Evolutionary conservation across 92 coral and sea anemone species (phyloP).

Genomic region (Virgularia gustaviana): DNA sequence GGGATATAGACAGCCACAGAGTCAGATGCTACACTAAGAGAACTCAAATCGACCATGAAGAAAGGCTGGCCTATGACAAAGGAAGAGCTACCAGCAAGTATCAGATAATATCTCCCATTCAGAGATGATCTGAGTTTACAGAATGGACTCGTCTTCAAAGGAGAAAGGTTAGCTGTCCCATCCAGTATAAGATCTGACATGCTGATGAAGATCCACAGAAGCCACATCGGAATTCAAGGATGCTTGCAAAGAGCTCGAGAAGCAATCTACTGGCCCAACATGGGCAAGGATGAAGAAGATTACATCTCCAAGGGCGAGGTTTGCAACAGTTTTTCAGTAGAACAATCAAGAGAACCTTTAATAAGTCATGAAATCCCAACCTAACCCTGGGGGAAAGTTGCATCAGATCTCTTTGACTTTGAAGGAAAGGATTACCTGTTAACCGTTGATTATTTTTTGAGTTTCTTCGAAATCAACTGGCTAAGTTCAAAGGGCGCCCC

Average conservation of each 20-base stretch:
- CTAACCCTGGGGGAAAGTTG: slow-evolving; percentile 56
- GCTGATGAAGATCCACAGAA: slow-evolving; percentile 44
- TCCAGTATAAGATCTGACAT: slow-evolving; percentile 28
- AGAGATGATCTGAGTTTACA: slow-evolving; percentile 47
- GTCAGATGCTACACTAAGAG: slow-evolving; percentile 10
- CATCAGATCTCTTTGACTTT: slow-evolving; percentile 51
- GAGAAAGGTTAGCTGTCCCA: slow-evolving; percentile 54
- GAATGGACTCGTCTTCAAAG: slow-evolving; percentile 49
- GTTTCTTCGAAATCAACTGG: slow-evolving; percentile 52
- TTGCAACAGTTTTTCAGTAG: slow-evolving; percentile 47
- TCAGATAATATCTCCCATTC: slow-evolving; percentile 27
- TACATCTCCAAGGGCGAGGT: slow-evolving; percentile 46
- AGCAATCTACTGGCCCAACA: slow-evolving; percentile 55
- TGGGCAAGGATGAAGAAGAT: slow-evolving; percentile 52
- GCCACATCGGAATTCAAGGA: slow-evolving; percentile 58
- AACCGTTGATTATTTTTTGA: slow-evolving; percentile 56
- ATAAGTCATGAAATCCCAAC: slow-evolving; percentile 55
- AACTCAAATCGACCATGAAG: slow-evolving; percentile 8
- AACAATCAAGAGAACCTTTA: slow-evolving; percentile 37
- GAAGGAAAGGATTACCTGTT: slow-evolving; percentile 45
- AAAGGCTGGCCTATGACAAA: slow-evolving; percentile 21
- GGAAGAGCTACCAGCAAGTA: not conserved
- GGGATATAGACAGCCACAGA: slow-evolving; percentile 22
- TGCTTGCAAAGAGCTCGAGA: slow-evolving; percentile 56
- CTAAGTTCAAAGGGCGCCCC: slow-evolving; percentile 41